A percentile compares a stretch with the other conserved stretches of the same genome.
Evolutionary conservation across 2,797 vertebrate genomes (phyloP).

Genomic region (Diplodus sargus): DNA sequence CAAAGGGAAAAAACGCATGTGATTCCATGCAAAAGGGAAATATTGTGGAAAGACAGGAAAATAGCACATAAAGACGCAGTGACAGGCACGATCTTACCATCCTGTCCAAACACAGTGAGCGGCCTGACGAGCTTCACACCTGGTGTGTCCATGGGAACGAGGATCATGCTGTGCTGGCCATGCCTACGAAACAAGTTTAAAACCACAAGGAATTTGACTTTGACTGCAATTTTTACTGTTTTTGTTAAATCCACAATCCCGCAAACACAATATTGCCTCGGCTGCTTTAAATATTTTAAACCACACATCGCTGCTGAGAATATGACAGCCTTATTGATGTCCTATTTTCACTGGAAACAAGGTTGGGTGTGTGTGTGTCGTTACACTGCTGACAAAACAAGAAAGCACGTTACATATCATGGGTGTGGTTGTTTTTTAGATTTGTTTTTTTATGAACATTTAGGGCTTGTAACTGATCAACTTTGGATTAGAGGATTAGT

Average conservation of each 20-base stretch:
- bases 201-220: not conserved
- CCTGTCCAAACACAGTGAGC: constrained; percentile 92
- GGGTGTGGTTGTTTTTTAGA: constrained; percentile 32
- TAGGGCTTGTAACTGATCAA: constrained; percentile 1
- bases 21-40: not conserved
- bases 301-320: not conserved
- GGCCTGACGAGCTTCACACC: constrained; percentile 90
- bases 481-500: not conserved
- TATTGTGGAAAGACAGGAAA: constrained; percentile 2
- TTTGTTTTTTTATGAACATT: not conserved
- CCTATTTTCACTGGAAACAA: not conserved
- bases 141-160: constrained; percentile 89
- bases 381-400: constrained; percentile 21
- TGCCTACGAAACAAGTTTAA: constrained; percentile 82
- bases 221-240: not conserved
- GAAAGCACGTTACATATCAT: not conserved
- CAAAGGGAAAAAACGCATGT: not conserved
- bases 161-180: constrained; percentile 91
- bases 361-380: not conserved
- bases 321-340: not conserved
- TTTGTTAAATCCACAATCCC: too few relatives aligned
- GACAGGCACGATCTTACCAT: constrained; percentile 80
- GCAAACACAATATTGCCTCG: too few relatives aligned
- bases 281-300: constrained; percentile 4
- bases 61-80: not conserved